These are phyloP conservation scores for Hymenopus coronatus DNA, from an alignment of 2,888 invertebrate species.

Conservation along the genomic window DNA sequence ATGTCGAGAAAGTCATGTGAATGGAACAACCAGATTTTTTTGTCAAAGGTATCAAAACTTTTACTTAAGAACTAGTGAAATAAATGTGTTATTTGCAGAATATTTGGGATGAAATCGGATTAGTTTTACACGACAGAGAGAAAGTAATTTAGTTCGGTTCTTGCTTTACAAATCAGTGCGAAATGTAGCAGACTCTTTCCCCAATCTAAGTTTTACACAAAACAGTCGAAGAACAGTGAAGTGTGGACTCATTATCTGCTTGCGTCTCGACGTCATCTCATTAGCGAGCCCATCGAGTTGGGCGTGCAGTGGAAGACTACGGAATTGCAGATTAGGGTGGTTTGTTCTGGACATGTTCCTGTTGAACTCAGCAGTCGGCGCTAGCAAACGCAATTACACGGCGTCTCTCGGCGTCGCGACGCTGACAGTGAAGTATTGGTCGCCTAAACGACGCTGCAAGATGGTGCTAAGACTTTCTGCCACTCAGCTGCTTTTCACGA, in stretches of 20 bases:
- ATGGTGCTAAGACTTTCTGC: background rate
- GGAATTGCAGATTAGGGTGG: background rate
- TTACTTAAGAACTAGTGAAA: too few species aligned
- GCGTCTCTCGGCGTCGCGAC: background rate
- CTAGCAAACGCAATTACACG: background rate
- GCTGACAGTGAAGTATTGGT: background rate
- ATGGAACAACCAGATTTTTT: too few species aligned
- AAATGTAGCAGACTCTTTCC: background rate
- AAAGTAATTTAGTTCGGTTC: background rate
- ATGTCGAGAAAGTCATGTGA: too few species aligned
- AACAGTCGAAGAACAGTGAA: background rate
- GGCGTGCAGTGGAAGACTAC: background rate
- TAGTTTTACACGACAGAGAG: too few species aligned
- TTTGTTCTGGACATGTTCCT: background rate
- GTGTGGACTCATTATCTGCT: background rate
- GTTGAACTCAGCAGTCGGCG: background rate
- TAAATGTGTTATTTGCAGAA: too few species aligned
- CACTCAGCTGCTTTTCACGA: too few species aligned
- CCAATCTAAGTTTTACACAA: background rate
- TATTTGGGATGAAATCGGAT: too few species aligned
- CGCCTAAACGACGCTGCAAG: background rate
- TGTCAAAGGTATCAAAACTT: too few species aligned
- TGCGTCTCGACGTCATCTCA: background rate
- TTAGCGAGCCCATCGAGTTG: background rate
- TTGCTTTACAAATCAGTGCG: background rate